phyloP scores from a whole-genome alignment of 2,113 vertebrate species.

The Sebastes schlegelii region DNA sequence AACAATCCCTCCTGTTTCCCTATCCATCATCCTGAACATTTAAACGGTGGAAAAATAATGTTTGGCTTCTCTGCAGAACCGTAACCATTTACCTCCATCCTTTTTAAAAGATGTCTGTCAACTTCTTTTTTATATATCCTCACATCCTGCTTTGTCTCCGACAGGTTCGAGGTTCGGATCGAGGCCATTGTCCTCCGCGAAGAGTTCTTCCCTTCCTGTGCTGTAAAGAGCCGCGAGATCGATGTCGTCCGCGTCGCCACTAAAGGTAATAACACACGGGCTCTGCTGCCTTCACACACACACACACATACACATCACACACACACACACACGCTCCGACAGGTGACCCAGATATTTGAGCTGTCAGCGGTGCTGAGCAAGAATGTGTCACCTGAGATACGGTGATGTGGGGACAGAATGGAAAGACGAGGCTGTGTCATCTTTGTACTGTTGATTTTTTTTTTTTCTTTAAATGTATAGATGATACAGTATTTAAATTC shows the following conservation, averaged over 20 bases:
- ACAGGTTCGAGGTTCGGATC: slow-evolving; percentile 92
- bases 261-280: slow-evolving; percentile 85
- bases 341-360: slow-evolving; percentile 72
- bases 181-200: slow-evolving; percentile 96
- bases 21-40: not conserved
- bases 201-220: slow-evolving; percentile 91
- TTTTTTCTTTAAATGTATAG: no score
- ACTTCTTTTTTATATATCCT: no score
- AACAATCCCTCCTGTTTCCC: not conserved
- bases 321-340: slow-evolving; percentile 13
- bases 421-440: slow-evolving; percentile 15
- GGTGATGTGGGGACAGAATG: slow-evolving; percentile 18
- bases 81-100: no score
- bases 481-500: not conserved
- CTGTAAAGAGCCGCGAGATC: slow-evolving; percentile 89
- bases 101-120: not conserved
- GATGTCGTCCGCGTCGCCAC: slow-evolving; percentile 89
- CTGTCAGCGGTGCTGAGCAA: slow-evolving; percentile 13
- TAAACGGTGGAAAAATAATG: not conserved
- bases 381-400: slow-evolving; percentile 38
- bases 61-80: not conserved
- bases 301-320: slow-evolving; percentile 11
- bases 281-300: not conserved
- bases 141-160: slow-evolving; percentile 49
- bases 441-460: not conserved